A percentile compares a stretch with the other conserved stretches of the same genome.
These are phyloP conservation scores for Mnemiopsis leidyi DNA, from an alignment of 37 sponge, comb jelly and placozoan species.

Conservation along the genomic window DNA sequence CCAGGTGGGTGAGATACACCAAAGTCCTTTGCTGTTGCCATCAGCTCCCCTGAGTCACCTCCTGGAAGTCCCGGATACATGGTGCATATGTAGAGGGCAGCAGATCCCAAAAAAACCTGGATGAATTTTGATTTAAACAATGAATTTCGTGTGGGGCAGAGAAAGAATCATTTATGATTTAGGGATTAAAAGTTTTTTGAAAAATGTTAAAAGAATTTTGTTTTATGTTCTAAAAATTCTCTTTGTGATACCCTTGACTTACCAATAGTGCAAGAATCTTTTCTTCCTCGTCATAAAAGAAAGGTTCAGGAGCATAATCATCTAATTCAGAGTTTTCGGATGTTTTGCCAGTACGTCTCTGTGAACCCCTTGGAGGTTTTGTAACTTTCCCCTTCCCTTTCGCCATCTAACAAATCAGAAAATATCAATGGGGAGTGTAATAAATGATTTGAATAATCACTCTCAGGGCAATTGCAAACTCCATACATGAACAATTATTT, in stretches of 20 bases:
- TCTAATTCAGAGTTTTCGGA: background rate
- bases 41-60: conserved; percentile 63
- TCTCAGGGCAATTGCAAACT: too few species aligned
- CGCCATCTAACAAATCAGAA: background rate
- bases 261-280: background rate
- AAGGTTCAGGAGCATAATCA: background rate
- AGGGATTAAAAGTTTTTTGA: too few species aligned
- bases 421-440: background rate
- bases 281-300: background rate
- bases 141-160: too few species aligned
- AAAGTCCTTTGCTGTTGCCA: conserved; percentile 61
- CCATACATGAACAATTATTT: too few species aligned
- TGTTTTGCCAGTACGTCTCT: background rate
- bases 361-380: background rate
- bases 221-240: background rate
- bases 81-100: conserved; percentile 11
- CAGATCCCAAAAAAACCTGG: conserved; percentile 24
- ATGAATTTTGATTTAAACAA: background rate
- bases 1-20: conserved; percentile 61
- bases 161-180: background rate
- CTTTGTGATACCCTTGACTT: background rate
- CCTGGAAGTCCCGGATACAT: conserved; percentile 59
- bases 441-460: background rate
- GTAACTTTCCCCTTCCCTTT: conserved; percentile 21
- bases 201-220: too few species aligned